Conservation (phyloP, 2,797 vertebrate genomes). For the Clarias fuscus region DNA sequence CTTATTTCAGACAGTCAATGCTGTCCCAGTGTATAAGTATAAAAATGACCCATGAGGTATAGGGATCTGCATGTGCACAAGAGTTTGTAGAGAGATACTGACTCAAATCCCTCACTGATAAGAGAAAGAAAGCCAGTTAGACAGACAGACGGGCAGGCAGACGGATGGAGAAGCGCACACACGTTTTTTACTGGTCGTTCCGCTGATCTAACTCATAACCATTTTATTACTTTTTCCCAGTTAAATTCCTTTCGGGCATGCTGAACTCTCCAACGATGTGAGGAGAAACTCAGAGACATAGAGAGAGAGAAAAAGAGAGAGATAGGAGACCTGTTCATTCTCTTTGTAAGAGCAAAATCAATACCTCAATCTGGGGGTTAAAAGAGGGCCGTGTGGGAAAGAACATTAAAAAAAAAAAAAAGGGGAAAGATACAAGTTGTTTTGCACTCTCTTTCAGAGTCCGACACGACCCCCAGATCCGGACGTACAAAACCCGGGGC, state of each 20-base stretch:
- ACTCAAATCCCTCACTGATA: conserved; percentile 54
- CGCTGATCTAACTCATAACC: conserved; percentile 9
- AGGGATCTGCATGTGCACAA: conserved; percentile 28
- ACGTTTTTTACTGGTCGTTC: neutral
- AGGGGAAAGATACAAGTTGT: conserved; percentile 52
- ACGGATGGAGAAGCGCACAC: conserved; percentile 37
- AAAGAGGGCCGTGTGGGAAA: conserved; percentile 56
- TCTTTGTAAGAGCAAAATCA: conserved; percentile 36
- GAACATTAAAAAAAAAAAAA: conserved; percentile 49
- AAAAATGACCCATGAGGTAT: conserved; percentile 1
- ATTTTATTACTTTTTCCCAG: neutral
- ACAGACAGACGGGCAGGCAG: conserved; percentile 14
- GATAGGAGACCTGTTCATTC: conserved; percentile 13
- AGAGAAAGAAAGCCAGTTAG: conserved; percentile 40
- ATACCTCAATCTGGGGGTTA: conserved; percentile 56
- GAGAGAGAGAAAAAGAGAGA: conserved; percentile 6
- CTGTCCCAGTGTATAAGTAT: neutral
- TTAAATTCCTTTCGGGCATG: neutral
- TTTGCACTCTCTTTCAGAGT: conserved; percentile 44
- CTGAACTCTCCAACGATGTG: neutral
- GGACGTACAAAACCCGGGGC: neutral
- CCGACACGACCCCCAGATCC: conserved; percentile 37
- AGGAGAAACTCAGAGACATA: neutral
- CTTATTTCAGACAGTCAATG: neutral
- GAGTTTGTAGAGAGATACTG: conserved; percentile 37